Evolutionary conservation across 2,113 vertebrate genomes (phyloP).

Genomic region (Piprites chloris): DNA sequence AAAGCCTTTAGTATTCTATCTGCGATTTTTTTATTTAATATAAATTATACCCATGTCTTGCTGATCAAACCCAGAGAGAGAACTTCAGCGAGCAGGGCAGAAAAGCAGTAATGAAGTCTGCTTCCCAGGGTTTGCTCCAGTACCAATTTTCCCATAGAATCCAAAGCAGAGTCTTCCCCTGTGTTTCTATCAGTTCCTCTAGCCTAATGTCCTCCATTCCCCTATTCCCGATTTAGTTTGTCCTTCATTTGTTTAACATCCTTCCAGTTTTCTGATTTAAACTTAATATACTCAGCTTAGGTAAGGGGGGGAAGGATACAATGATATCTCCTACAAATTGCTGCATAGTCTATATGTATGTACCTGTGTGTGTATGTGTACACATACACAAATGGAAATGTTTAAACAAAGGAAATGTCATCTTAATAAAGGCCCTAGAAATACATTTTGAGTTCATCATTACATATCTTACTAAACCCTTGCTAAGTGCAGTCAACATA

Average conservation of each 20-base stretch:
- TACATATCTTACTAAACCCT: accelerated
- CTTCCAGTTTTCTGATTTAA: not conserved
- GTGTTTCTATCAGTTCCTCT: not conserved
- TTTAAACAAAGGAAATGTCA: not conserved
- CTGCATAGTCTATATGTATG: not conserved
- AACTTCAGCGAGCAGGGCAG: not conserved
- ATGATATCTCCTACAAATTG: not conserved
- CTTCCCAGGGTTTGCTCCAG: not conserved
- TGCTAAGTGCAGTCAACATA: not conserved
- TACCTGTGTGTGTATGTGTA: not conserved
- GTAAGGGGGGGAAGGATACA: not conserved
- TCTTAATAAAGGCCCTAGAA: not conserved
- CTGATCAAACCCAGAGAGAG: slow-evolving; percentile 1
- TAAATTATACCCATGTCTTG: not conserved
- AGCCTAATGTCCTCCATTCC: not conserved
- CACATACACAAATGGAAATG: not conserved
- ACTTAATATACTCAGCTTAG: not conserved
- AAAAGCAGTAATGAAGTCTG: not conserved
- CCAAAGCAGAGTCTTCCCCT: not conserved
- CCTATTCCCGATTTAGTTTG: not conserved
- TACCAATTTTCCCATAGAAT: not conserved
- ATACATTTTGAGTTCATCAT: not conserved
- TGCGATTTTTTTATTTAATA: not conserved
- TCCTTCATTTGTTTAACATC: not conserved
- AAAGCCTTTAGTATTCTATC: not conserved